phyloP scores from a whole-genome alignment of 2,888 invertebrate species.

The Coecobrya sp. region DNA sequence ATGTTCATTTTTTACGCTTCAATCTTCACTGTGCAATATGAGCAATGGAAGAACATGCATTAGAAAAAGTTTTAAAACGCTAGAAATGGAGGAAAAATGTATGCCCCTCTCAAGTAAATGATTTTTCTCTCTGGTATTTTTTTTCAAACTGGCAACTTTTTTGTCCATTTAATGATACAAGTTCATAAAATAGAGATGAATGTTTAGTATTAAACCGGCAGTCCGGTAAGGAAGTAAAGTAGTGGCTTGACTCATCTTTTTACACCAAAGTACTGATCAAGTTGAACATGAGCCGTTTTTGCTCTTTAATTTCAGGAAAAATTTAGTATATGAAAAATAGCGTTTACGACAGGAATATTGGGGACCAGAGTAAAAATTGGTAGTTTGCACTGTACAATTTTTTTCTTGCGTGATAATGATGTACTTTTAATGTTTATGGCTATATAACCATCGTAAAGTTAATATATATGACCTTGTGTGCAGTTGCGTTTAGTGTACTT shows the following conservation, averaged over 20 bases:
- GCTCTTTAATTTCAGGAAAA: background rate
- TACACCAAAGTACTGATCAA: background rate
- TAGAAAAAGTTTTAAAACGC: background rate
- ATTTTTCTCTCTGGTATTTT: background rate
- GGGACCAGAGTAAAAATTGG: background rate
- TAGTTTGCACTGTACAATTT: background rate
- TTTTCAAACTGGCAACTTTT: conserved; percentile 12
- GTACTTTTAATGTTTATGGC: background rate
- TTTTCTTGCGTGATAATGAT: background rate
- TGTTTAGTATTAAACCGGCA: background rate
- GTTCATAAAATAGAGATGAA: conserved; percentile 3
- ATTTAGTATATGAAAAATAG: background rate
- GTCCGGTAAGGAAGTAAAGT: conserved; percentile 8
- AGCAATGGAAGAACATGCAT: background rate
- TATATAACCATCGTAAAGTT: background rate
- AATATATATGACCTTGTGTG: background rate
- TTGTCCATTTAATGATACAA: conserved; percentile 20
- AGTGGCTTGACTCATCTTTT: background rate
- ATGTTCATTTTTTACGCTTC: background rate
- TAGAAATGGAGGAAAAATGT: background rate
- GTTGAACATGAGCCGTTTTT: background rate
- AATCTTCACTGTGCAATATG: background rate
- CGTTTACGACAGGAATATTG: background rate
- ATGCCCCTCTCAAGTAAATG: background rate
- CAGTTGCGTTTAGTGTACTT: background rate